Base-by-base conservation (phyloP, 2,797 vertebrate species). In the Notolepis coatsorum region DNA sequence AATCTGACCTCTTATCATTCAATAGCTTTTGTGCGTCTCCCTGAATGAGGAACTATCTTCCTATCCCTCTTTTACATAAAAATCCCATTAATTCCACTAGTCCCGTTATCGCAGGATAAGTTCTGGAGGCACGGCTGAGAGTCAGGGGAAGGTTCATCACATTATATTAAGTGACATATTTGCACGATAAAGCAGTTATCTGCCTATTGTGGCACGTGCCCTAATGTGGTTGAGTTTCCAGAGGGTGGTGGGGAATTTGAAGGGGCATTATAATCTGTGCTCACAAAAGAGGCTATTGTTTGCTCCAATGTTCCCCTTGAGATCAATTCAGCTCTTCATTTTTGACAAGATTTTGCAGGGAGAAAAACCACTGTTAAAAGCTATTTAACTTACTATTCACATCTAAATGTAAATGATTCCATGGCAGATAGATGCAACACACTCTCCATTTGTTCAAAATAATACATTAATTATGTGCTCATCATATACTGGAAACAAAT, bases 1-100 rank as follows among this genome's bases (percentile, higher is more conserved):
- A 71, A 78, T 84, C 77, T 70, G 60, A 64, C 57, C 60, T 53
- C 65, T 82, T 82, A 79, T 88, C 77, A 71, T 82, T 81, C 81
- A 81, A 81, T 76, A 76, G 58, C 54, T 69, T 76, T 72, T 85
- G 75, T 79, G 79, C 72, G 57, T 47, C 51, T 73, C 31, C 65
- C 42, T 39, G 52, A 71, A 68, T 65, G 46, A 49, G 61, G 61
- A 65, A 30, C 79, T 70, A 82, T 65, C 65, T 64, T 52, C 65
- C 42, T n/a, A 74, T 74, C 53, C 35, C 68, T 66, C 39, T 20
- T 82, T 72, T 81, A 73, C 70, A 87, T 81, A 59, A 68, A 82
- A 81, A 81, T 81, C 65, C 59, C 43, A 84, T 84, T 75, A 70
- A 75, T 89, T 80, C 74, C 41, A 72, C 43, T 6, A 20, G 55